Conservation (phyloP, 1,140 invertebrate species). For the Aphis craccivora region DNA sequence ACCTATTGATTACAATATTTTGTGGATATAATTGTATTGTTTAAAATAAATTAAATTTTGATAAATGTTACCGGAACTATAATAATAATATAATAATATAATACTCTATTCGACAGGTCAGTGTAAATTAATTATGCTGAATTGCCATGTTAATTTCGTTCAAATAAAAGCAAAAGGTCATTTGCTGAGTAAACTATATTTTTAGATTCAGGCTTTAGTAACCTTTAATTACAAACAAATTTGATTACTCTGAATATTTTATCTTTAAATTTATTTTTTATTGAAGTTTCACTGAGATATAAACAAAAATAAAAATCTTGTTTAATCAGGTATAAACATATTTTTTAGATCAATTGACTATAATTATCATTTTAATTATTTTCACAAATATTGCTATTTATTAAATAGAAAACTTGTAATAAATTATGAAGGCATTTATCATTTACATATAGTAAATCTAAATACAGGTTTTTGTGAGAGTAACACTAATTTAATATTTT, state of each 20-base stretch:
- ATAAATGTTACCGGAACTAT: neutral
- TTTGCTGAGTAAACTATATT: neutral
- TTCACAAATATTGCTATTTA: no score
- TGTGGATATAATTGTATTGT: neutral
- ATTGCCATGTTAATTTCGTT: neutral
- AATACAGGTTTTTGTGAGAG: neutral
- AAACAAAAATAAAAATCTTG: neutral
- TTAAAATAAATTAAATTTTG: neutral
- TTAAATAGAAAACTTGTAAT: no score
- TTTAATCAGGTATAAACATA: no score
- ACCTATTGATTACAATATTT: neutral
- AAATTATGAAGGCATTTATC: neutral
- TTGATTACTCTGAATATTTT: conserved; percentile 16
- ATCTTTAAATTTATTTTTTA: conserved; percentile 1
- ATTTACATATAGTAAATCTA: neutral
- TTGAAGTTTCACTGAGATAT: neutral
- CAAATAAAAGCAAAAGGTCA: neutral
- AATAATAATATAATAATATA: conserved; percentile 20
- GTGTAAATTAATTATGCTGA: conserved; percentile 23
- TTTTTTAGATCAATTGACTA: neutral
- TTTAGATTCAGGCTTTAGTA: neutral
- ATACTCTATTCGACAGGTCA: neutral
- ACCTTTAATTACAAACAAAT: neutral
- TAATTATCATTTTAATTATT: neutral
- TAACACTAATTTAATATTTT: neutral